phyloP scores from a whole-genome alignment of 2,113 vertebrate genomes.

The Phainopepla nitens region DNA sequence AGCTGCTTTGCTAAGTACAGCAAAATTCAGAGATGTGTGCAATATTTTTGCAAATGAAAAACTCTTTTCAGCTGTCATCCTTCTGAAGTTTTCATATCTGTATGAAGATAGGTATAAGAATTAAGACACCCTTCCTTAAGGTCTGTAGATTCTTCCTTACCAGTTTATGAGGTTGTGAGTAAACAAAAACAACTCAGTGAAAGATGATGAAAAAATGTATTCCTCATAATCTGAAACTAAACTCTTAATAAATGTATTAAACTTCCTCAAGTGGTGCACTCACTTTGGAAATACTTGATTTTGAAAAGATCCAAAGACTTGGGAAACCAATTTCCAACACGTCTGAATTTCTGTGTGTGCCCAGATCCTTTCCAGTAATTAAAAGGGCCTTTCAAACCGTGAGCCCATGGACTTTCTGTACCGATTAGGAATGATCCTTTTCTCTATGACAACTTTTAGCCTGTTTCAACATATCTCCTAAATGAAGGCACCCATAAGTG shows the following conservation, averaged over 20 bases:
- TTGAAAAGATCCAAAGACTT: neutral
- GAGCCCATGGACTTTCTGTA: neutral
- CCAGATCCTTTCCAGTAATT: neutral
- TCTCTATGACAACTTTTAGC: neutral
- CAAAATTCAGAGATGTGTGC: neutral
- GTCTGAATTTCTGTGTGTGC: neutral
- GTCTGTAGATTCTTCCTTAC: neutral
- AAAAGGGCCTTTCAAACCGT: neutral
- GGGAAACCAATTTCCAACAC: neutral
- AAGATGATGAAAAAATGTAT: neutral
- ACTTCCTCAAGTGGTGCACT: neutral
- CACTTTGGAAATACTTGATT: neutral
- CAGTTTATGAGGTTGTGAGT: neutral
- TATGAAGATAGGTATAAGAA: neutral
- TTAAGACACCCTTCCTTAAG: neutral
- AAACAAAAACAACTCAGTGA: neutral
- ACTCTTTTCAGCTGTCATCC: neutral
- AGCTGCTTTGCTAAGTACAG: neutral
- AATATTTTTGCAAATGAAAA: neutral
- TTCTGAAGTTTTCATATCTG: neutral
- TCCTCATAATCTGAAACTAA: neutral
- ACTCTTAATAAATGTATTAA: neutral
- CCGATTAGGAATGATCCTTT: neutral
- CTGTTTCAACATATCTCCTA: neutral
- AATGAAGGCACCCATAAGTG: neutral